Evolutionary conservation across 2,888 invertebrate species (phyloP).

Genomic region (Conus canariensis): DNA sequence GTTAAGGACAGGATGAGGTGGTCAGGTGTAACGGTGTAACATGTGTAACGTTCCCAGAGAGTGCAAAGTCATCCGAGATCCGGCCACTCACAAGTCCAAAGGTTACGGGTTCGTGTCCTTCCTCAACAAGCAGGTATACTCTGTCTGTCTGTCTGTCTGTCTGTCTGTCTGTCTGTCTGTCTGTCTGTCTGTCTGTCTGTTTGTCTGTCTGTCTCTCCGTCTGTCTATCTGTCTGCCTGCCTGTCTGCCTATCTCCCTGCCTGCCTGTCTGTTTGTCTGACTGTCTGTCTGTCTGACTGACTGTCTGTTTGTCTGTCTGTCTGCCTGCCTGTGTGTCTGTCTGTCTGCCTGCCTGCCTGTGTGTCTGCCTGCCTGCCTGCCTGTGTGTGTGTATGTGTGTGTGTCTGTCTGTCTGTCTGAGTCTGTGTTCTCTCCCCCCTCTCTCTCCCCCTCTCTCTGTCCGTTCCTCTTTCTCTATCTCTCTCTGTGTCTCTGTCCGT

Average conservation of each 20-base stretch:
- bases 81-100: constrained; percentile 98
- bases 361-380: too few relatives aligned
- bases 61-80: constrained; percentile 99
- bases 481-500: too few relatives aligned
- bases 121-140: constrained; percentile 91
- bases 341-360: too few relatives aligned
- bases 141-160: background rate
- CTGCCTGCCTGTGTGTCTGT: too few relatives aligned
- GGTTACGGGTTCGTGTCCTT: constrained; percentile 99
- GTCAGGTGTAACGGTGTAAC: too few relatives aligned
- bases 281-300: background rate
- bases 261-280: background rate
- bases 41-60: constrained; percentile 82
- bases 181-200: background rate
- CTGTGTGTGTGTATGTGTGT: too few relatives aligned
- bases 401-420: too few relatives aligned
- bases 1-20: too few relatives aligned
- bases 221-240: background rate
- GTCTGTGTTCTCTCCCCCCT: too few relatives aligned
- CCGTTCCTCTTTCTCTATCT: too few relatives aligned
- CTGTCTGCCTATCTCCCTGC: background rate
- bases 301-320: too few relatives aligned
- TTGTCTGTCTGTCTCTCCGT: background rate
- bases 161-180: background rate
- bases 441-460: too few relatives aligned